Evolutionary conservation across 2,888 invertebrate species (phyloP), one percentile per base, ranked within the genome.

Genomic region (Herminia tarsipennalis): DNA sequence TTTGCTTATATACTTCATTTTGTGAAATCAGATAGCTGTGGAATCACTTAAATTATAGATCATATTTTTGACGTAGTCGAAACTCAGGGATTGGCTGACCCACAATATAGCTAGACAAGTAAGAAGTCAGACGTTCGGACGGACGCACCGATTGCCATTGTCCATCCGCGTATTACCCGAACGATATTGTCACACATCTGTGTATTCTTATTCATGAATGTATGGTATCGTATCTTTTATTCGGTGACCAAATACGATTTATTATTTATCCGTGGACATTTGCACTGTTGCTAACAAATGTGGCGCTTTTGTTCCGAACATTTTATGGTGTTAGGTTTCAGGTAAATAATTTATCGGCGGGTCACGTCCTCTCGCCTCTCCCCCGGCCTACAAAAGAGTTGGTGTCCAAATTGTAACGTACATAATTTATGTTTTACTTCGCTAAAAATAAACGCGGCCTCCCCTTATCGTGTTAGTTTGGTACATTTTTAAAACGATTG

Each of bases 241-340:
- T 39, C 35, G 25, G 45, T 56, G 61, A 49, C 55, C 66, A 64
- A 70, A 72, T 66, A 59, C 61, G 59, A 73, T 76, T 73, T 75
- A 76, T 76, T 74, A 75, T 76, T 73, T 75, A 76, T 74, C 63
- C 63, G 66, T 57, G 62, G 49, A 70, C 74, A 73, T 76, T 68
- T 70, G 67, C 70, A 72, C 57, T 61, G 74, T 65, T 64, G 64
- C 66, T 55, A 65, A 65, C 66, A 72, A 67, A 68, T 65, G 66
- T 67, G 37, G 29, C 59, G 64, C 53, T 60, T 57, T 63, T 67
- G 61, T 65, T 65, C 35, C 39, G 43, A 52, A 37, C 69, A 47
- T 60, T 65, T 68, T 68, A 66, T 57, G 69, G 65, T 65, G 65
- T 66, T 61, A 66, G 66, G 62, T 57, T 48, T 32, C 50, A 66